Evolutionary conservation across 2,797 vertebrate species (phyloP).

Genomic region (Hyperoplus lanceolatus): DNA sequence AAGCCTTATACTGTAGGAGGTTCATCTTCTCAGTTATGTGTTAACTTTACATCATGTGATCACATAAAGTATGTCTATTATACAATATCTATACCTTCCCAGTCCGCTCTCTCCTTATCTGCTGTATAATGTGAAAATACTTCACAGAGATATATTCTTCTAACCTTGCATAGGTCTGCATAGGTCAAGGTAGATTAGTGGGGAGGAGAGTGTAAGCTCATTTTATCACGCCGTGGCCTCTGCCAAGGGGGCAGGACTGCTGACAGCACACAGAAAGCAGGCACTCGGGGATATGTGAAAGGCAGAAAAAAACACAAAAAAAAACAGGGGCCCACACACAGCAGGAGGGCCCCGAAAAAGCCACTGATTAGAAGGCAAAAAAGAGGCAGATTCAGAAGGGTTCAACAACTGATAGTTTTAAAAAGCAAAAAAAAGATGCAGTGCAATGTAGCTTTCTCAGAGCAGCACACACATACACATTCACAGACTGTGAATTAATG

Average conservation of each 20-base stretch:
- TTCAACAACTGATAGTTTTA: conserved; percentile 52
- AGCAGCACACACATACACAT: conserved; percentile 35
- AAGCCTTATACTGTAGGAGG: conserved; percentile 21
- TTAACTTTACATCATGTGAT: conserved; percentile 10
- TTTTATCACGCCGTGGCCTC: conserved; percentile 70
- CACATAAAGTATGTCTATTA: conserved; percentile 8
- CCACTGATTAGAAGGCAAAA: conserved; percentile 69
- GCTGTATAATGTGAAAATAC: conserved; percentile 29
- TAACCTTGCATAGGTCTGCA: conserved; percentile 60
- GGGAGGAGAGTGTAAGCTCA: conserved; percentile 59
- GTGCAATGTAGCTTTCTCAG: conserved; percentile 41
- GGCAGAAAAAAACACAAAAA: conserved; percentile 55
- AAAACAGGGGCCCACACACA: conserved; percentile 68
- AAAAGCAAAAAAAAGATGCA: conserved; percentile 59
- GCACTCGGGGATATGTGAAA: conserved; percentile 41
- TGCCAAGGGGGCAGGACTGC: conserved; percentile 66
- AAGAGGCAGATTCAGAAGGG: conserved; percentile 59
- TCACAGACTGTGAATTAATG: conserved; percentile 64
- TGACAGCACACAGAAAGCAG: conserved; percentile 75
- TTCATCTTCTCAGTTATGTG: conserved; percentile 21
- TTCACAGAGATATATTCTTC: conserved; percentile 40
- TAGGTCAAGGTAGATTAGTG: conserved; percentile 68
- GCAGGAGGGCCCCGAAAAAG: conserved; percentile 62
- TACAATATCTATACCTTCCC: conserved; percentile 3
- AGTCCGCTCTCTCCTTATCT: conserved; percentile 15